Evolutionary conservation across 2,113 vertebrate genomes (phyloP).

Genomic region (Lycocorax pyrrhopterus): DNA sequence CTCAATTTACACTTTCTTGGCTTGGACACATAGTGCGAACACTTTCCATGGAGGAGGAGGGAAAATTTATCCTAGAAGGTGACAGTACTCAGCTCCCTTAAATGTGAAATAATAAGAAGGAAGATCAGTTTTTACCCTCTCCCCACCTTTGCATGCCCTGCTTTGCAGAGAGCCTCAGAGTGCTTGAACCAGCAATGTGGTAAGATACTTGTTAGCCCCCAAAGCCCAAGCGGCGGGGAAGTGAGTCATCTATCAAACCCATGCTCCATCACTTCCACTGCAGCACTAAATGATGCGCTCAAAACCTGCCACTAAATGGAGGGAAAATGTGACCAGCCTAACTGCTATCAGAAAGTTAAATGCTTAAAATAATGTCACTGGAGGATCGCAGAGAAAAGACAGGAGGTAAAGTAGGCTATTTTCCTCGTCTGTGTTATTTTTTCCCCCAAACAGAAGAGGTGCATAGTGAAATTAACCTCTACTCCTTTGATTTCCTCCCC

Average conservation of each 20-base stretch:
- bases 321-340: slow-evolving; percentile 34
- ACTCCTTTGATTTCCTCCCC: neutral
- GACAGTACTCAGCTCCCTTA: neutral
- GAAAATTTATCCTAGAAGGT: slow-evolving; percentile 5
- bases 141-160: neutral
- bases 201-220: slow-evolving; percentile 14
- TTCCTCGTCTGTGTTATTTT: neutral
- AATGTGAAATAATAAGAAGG: neutral
- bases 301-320: slow-evolving; percentile 34
- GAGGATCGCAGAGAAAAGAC: neutral
- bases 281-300: slow-evolving; percentile 20
- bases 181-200: neutral
- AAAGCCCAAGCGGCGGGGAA: neutral
- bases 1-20: neutral
- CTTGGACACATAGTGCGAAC: neutral
- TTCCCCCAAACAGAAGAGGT: slow-evolving; percentile 37
- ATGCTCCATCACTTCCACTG: slow-evolving; percentile 28
- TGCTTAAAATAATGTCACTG: slow-evolving; percentile 55
- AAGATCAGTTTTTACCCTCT: neutral
- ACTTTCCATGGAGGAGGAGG: neutral
- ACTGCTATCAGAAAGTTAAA: slow-evolving; percentile 46
- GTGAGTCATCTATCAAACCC: neutral
- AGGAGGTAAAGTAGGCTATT: slow-evolving; percentile 16
- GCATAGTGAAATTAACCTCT: slow-evolving; percentile 42
- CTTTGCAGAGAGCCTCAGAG: neutral